A percentile compares a stretch with the other conserved stretches of the same genome.
Conservation (phyloP, 2,797 vertebrate species). For the Helostoma temminkii region DNA sequence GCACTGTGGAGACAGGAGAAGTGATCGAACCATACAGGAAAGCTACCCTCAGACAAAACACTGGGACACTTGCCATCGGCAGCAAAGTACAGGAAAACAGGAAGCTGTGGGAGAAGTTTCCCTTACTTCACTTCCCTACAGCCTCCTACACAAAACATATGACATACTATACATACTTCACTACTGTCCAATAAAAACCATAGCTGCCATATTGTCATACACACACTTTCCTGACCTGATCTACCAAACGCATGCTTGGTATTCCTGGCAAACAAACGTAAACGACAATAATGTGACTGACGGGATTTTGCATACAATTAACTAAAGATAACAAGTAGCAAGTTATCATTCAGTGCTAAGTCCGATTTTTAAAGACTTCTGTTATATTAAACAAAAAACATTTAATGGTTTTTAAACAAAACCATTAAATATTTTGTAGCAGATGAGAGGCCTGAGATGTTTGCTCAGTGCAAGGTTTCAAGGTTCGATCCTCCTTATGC, state of each 20-base stretch:
- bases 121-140: conserved; percentile 53
- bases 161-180: neutral
- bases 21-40: conserved; percentile 74
- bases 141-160: conserved; percentile 19
- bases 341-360: neutral
- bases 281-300: neutral
- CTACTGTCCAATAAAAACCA: neutral
- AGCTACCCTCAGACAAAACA: conserved; percentile 48
- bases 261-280: neutral
- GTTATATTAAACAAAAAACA: too few species aligned
- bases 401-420: too few species aligned
- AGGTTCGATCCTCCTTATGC: neutral
- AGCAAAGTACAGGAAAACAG: conserved; percentile 74
- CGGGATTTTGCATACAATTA: neutral
- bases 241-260: neutral
- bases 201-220: neutral
- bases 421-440: too few species aligned
- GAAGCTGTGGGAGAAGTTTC: conserved; percentile 72
- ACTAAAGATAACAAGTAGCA: neutral
- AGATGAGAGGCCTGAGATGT: too few species aligned
- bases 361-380: too few species aligned
- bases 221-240: conserved; percentile 5
- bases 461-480: too few species aligned
- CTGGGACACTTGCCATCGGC: conserved; percentile 51
- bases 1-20: conserved; percentile 74